Base-by-base conservation (phyloP, 2,888 invertebrate genomes). In the Clivina fossor region DNA sequence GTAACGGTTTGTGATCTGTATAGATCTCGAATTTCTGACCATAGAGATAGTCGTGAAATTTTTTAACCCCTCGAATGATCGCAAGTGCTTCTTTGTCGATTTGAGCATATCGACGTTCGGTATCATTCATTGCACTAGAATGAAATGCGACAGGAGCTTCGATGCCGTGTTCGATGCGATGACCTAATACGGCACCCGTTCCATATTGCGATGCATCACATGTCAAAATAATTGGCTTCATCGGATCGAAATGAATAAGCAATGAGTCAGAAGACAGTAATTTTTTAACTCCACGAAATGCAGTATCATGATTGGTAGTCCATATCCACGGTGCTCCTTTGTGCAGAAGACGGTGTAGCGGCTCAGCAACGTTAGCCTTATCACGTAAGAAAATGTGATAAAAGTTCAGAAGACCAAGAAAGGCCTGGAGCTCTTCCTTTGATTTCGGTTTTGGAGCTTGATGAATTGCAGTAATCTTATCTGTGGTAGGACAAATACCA, bases 341-440 rank as follows among this genome's bases (percentile, higher is more conserved):
- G 13, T 58, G 44, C 2, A 66, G 51, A 5, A 68, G 55, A 1
- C 43, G 18, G 48, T 68, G 62, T 7, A 69, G 48, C 1, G 68
- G 68, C 9, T 59, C 59, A 8, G 61, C 59, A 16, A 62, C 58
- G 3, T 47, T 43, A 3, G 66, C 43, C 35, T 61, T 59, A 19
- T 63, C 56, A 18, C 60, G 56, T 2, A 68, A 48, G 56, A 67
- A 68, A 16, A 58, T 59, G 8, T 62, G 56, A 49, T 67, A 68
- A 44, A 67, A 69, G 40, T 66, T 66, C 2, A 62, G 38, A 7
- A 64, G 30, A 3, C 66, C 66, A 2, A 62, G 46, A 18, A 61
- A 61, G 9, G 61, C 60, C 18, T 58, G 57, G 2, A 64, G 46
- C 33, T 58, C 57, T 11, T 58, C 26, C 9, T 51, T 48, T 2